Conservation (phyloP, 2,888 invertebrate species). For the Kuschelorhynchus macadamiae region DNA sequence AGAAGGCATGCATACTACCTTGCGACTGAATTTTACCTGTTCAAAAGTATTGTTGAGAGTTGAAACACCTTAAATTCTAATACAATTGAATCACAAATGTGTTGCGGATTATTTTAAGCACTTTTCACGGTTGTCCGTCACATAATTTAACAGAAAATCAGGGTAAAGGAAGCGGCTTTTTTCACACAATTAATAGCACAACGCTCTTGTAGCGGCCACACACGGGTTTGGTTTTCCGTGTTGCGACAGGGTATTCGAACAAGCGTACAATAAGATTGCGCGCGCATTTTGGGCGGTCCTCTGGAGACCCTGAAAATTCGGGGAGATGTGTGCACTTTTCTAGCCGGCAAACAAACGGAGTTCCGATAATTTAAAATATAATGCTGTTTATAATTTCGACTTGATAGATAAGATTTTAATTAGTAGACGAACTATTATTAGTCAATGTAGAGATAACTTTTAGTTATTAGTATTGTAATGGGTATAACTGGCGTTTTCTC, state of each 20-base stretch:
- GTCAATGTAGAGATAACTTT: too few species aligned
- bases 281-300: slow-evolving; percentile 45
- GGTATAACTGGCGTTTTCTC: too few species aligned
- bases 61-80: slow-evolving; percentile 23
- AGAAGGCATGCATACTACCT: slow-evolving; percentile 56
- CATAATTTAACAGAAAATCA: slow-evolving; percentile 51
- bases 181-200: slow-evolving; percentile 51
- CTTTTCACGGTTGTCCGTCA: slow-evolving; percentile 56
- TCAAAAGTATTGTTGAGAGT: slow-evolving; percentile 36
- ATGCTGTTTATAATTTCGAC: too few species aligned
- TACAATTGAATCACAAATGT: slow-evolving; percentile 36
- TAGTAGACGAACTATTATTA: too few species aligned
- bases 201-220: slow-evolving; percentile 47
- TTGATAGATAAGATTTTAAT: too few species aligned
- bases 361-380: too few species aligned
- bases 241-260: slow-evolving; percentile 61
- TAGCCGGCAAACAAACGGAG: background rate
- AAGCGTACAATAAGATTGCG: slow-evolving; percentile 52
- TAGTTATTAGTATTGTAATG: too few species aligned
- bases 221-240: slow-evolving; percentile 58
- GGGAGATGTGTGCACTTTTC: slow-evolving; percentile 10
- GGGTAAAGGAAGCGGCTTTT: slow-evolving; percentile 53
- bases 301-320: slow-evolving; percentile 35
- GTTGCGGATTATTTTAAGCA: slow-evolving; percentile 49
- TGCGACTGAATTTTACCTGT: slow-evolving; percentile 54